phyloP scores from a whole-genome alignment of 2,113 vertebrate species.

The Spermophilus dauricus region DNA sequence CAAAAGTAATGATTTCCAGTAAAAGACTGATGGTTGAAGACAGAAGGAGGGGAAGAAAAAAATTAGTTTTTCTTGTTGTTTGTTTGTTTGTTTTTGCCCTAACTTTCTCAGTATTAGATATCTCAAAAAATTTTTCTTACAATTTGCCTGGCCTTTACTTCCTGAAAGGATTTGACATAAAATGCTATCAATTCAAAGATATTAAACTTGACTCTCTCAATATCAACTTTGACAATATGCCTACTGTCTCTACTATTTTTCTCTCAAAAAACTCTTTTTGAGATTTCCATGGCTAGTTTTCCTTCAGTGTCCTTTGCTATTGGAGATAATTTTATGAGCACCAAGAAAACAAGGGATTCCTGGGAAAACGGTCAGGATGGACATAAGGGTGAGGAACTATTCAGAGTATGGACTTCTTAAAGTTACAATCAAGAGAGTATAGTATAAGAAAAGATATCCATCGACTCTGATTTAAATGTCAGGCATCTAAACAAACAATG shows the following conservation, averaged over 20 bases:
- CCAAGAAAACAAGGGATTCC: neutral
- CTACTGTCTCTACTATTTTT: neutral
- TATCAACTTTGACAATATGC: neutral
- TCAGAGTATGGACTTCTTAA: slow-evolving; percentile 11
- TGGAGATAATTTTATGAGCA: slow-evolving; percentile 42
- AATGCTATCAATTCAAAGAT: neutral
- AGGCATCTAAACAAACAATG: slow-evolving; percentile 17
- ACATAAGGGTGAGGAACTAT: neutral
- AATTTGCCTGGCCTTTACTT: slow-evolving; percentile 14
- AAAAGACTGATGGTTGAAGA: neutral
- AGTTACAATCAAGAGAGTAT: neutral
- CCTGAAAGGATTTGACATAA: neutral
- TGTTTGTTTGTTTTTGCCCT: neutral
- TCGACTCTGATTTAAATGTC: neutral
- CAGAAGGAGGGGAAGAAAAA: neutral
- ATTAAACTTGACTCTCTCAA: neutral
- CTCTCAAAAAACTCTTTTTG: neutral
- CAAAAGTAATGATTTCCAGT: neutral
- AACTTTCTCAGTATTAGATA: neutral
- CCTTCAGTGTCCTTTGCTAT: neutral
- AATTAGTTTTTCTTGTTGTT: neutral
- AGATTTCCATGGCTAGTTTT: neutral
- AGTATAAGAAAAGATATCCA: neutral
- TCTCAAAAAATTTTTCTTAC: neutral
- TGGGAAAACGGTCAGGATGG: neutral